These are phyloP conservation scores for Podarcis siculus DNA, from an alignment of 2,797 vertebrate species.

Conservation along the genomic window DNA sequence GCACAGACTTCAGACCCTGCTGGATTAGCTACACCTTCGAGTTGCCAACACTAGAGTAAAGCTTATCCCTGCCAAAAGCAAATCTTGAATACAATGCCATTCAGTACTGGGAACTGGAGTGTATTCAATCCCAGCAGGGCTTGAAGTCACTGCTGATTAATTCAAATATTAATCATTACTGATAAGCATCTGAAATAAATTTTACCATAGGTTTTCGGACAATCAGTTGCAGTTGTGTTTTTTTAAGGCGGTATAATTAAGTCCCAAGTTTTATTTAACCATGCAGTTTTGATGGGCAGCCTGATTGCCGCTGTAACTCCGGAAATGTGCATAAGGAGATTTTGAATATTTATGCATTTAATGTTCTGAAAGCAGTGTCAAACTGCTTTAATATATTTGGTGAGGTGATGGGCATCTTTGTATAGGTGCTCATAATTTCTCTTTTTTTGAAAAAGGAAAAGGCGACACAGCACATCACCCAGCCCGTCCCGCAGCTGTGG, in stretches of 20 bases:
- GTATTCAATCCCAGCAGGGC: too few relatives aligned
- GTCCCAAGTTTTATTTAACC: not conserved
- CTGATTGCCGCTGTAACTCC: not conserved
- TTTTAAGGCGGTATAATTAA: not conserved
- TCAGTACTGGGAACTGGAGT: too few relatives aligned
- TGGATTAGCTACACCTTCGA: too few relatives aligned
- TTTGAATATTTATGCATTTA: not conserved
- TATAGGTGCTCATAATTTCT: not conserved
- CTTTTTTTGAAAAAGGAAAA: constrained; percentile 82
- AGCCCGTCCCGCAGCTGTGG: constrained; percentile 91
- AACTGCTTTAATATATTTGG: not conserved
- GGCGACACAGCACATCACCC: constrained; percentile 90
- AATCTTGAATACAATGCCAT: too few relatives aligned
- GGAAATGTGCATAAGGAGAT: not conserved
- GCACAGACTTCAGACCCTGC: too few relatives aligned
- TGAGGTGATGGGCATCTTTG: fast-evolving
- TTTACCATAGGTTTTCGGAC: not conserved
- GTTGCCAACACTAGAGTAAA: too few relatives aligned
- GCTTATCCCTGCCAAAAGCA: too few relatives aligned
- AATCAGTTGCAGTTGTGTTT: not conserved
- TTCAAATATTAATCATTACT: not conserved
- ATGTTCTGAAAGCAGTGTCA: not conserved
- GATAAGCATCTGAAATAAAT: not conserved
- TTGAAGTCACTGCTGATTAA: not conserved
- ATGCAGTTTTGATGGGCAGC: not conserved